These are phyloP conservation scores for Bombus turneri DNA, from an alignment of 1,140 invertebrate species.

Conservation along the genomic window DNA sequence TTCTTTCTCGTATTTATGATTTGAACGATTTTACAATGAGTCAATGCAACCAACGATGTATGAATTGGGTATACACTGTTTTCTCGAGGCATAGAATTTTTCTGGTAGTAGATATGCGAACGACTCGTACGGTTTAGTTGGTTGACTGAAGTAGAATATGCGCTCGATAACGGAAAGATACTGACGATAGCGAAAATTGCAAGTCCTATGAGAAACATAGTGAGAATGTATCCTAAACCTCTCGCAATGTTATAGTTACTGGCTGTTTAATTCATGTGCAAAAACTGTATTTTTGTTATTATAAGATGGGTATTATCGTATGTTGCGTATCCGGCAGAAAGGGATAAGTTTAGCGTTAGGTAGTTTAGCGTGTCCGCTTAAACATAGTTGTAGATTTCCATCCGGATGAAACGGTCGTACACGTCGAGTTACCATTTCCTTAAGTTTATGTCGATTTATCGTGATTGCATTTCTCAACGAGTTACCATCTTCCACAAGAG, in stretches of 20 bases:
- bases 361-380: slow-evolving; percentile 10
- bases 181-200: neutral
- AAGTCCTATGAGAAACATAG: neutral
- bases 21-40: neutral
- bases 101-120: neutral
- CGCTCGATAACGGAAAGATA: neutral
- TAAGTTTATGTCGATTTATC: slow-evolving; percentile 40
- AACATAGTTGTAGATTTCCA: slow-evolving; percentile 8
- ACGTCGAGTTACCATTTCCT: slow-evolving; percentile 43
- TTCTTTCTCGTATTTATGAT: neutral
- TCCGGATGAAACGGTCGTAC: slow-evolving; percentile 25
- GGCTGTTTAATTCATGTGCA: neutral
- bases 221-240: neutral
- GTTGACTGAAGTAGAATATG: neutral
- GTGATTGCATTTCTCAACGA: slow-evolving; percentile 22
- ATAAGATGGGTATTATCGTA: slow-evolving; percentile 3
- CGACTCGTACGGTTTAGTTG: neutral
- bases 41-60: neutral
- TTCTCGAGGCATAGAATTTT: neutral
- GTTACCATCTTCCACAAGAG: slow-evolving; percentile 20
- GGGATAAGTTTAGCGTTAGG: slow-evolving; percentile 7
- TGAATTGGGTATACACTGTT: neutral
- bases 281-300: slow-evolving; percentile 32
- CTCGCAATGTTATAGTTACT: neutral
- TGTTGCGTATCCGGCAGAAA: neutral